These are phyloP conservation scores for Eutolmus rufibarbis DNA, from an alignment of 2,888 invertebrate species.

Conservation along the genomic window DNA sequence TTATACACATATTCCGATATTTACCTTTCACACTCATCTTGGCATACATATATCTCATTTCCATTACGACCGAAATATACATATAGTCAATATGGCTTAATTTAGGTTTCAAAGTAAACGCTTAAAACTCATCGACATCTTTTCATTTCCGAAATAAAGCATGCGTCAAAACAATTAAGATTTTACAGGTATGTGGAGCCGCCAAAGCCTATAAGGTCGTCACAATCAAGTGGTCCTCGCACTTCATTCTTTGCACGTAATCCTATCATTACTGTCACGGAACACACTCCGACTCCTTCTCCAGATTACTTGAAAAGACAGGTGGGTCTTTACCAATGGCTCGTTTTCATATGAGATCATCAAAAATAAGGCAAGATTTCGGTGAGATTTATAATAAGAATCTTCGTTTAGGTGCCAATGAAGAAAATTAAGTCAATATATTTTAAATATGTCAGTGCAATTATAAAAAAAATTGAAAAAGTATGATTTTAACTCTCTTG, in stretches of 20 bases:
- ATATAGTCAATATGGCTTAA: constrained; percentile 48
- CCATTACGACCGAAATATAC: not conserved
- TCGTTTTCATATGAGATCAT: too few species aligned
- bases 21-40: not conserved
- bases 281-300: constrained; percentile 91
- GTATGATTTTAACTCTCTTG: too few species aligned
- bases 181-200: constrained; percentile 63
- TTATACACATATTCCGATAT: not conserved
- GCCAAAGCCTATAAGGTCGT: constrained; percentile 56
- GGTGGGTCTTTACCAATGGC: constrained; percentile 61
- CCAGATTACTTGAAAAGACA: constrained; percentile 85
- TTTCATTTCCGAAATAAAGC: constrained; percentile 47
- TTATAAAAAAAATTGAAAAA: too few species aligned
- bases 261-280: constrained; percentile 96
- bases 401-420: too few species aligned
- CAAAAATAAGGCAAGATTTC: too few species aligned
- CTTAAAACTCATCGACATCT: not conserved
- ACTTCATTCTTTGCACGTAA: constrained; percentile 74
- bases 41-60: not conserved
- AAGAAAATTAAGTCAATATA: too few species aligned
- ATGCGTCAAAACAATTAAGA: constrained; percentile 54
- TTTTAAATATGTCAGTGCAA: too few species aligned
- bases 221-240: constrained; percentile 58
- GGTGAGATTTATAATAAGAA: too few species aligned
- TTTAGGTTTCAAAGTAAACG: not conserved